Evolutionary conservation across 1,140 invertebrate genomes (phyloP).

Genomic region (Gonatopus flavifemur): DNA sequence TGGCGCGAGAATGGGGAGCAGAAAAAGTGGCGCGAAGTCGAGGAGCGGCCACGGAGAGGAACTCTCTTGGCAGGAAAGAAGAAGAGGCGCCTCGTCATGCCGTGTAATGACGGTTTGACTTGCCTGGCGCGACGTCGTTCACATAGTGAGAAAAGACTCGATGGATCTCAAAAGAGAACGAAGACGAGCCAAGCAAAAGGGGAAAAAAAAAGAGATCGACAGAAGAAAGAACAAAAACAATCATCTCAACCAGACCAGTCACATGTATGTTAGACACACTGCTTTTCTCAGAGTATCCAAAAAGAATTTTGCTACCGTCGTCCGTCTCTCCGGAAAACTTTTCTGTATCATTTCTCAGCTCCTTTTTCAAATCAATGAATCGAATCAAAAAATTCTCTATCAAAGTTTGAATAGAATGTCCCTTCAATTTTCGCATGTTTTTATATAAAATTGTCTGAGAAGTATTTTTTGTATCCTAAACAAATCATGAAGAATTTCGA

Average conservation of each 20-base stretch:
- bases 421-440: too few relatives aligned
- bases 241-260: constrained; percentile 24
- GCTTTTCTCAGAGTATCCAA: constrained; percentile 25
- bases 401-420: too few relatives aligned
- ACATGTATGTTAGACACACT: too few relatives aligned
- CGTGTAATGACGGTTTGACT: constrained; percentile 44
- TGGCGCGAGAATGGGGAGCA: constrained; percentile 32
- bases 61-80: too few relatives aligned
- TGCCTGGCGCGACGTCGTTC: constrained; percentile 31
- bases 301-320: constrained; percentile 34
- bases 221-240: constrained; percentile 23
- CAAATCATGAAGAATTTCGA: too few relatives aligned
- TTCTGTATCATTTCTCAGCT: too few relatives aligned
- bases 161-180: constrained; percentile 1
- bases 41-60: constrained; percentile 22
- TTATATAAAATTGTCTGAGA: too few relatives aligned
- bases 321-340: constrained; percentile 7
- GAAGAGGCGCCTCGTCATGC: constrained; percentile 46
- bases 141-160: constrained; percentile 20
- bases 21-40: constrained; percentile 37
- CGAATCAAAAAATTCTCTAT: too few relatives aligned
- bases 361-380: too few relatives aligned
- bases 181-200: neutral
- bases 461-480: too few relatives aligned
- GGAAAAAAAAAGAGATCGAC: constrained; percentile 17